These are phyloP conservation scores for Drosophila formosana DNA, from an alignment of 2,888 invertebrate species.

Conservation along the genomic window DNA sequence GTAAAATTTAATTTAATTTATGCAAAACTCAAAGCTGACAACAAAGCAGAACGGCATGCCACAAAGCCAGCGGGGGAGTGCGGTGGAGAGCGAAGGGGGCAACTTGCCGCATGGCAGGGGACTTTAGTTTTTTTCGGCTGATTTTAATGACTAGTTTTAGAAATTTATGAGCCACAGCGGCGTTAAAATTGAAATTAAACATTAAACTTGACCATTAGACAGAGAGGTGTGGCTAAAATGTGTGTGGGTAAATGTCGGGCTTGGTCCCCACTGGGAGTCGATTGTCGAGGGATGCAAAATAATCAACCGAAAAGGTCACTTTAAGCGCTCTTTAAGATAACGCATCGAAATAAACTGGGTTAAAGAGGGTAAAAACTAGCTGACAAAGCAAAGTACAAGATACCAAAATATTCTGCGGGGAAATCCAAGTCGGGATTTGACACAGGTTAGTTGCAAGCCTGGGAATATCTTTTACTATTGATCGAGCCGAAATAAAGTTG, in stretches of 20 bases:
- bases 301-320: conserved; percentile 8
- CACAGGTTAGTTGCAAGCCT: neutral
- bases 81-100: neutral
- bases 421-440: neutral
- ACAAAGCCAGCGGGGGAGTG: neutral
- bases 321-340: conserved; percentile 18
- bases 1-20: conserved; percentile 70
- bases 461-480: neutral
- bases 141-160: conserved; percentile 70
- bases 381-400: neutral
- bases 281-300: conserved; percentile 9
- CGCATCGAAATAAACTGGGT: neutral
- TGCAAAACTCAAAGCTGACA: conserved; percentile 65
- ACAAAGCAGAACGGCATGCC: conserved; percentile 30
- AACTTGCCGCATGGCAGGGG: conserved; percentile 5
- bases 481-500: neutral
- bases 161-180: conserved; percentile 71
- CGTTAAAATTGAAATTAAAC: conserved; percentile 72
- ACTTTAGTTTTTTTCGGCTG: conserved; percentile 52
- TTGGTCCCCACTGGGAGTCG: conserved; percentile 22
- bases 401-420: conserved; percentile 1
- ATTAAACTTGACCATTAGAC: conserved; percentile 52
- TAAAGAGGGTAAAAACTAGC: conserved; percentile 22
- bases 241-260: conserved; percentile 24
- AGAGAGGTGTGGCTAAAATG: conserved; percentile 41